phyloP scores from a whole-genome alignment of 2,888 invertebrate genomes.

The Orgyia antiqua region DNA sequence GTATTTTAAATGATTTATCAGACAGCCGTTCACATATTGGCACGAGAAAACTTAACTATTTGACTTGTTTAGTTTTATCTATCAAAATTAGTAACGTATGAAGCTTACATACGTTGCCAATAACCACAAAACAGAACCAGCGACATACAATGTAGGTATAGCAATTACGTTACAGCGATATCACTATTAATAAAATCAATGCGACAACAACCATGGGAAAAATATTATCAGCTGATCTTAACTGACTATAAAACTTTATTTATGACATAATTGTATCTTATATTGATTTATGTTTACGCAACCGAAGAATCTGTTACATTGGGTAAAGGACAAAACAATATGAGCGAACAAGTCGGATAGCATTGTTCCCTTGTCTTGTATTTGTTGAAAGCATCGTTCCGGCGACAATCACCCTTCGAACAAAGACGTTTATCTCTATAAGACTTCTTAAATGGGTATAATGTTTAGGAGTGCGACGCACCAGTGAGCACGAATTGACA shows the following conservation, averaged over 20 bases:
- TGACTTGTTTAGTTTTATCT: no score
- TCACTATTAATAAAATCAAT: no score
- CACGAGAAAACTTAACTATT: no score
- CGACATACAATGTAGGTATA: no score
- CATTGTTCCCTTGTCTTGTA: conserved; percentile 30
- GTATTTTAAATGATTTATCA: no score
- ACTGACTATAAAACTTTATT: conserved; percentile 22
- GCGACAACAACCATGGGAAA: conserved; percentile 12
- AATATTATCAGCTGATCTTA: conserved; percentile 16
- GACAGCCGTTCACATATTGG: no score
- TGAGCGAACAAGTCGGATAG: conserved; percentile 24
- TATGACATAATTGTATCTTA: conserved; percentile 22
- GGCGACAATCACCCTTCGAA: conserved; percentile 41
- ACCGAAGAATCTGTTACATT: conserved; percentile 18
- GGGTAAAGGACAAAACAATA: conserved; percentile 20
- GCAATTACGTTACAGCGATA: no score
- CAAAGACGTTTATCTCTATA: conserved; percentile 45
- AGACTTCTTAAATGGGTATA: conserved; percentile 53
- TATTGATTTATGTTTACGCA: conserved; percentile 20
- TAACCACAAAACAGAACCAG: no score
- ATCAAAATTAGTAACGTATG: no score
- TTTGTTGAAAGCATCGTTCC: conserved; percentile 33
- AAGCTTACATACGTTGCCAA: no score
- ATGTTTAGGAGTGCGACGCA: conserved; percentile 58
- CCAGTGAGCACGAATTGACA: conserved; percentile 72